These are phyloP conservation scores for Leptinotarsa lineolata DNA, from an alignment of 1,140 invertebrate genomes.

Conservation along the genomic window DNA sequence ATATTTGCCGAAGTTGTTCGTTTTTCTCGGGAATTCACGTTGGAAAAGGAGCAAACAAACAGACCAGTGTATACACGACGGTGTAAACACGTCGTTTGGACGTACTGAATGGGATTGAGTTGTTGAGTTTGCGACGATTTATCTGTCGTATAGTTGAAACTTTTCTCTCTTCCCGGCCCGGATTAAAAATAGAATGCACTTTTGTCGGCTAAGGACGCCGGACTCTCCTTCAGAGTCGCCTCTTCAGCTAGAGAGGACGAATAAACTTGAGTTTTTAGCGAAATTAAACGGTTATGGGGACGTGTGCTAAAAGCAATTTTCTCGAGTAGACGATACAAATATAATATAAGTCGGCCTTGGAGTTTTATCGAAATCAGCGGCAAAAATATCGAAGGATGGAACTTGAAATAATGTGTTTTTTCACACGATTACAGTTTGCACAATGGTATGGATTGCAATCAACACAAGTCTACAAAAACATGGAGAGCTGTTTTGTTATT, in stretches of 20 bases:
- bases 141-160: conserved; percentile 1
- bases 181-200: conserved; percentile 3
- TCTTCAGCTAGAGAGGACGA: not conserved
- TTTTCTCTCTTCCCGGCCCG: not conserved
- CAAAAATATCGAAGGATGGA: not conserved
- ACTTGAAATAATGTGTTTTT: too few species aligned
- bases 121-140: conserved; percentile 2
- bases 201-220: not conserved
- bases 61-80: conserved; percentile 7
- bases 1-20: not conserved
- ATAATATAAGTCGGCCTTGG: not conserved
- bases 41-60: conserved; percentile 3
- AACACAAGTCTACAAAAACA: too few species aligned
- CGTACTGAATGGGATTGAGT: conserved; percentile 5
- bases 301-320: not conserved
- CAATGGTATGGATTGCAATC: too few species aligned
- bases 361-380: not conserved
- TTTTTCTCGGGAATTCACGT: not conserved
- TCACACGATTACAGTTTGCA: too few species aligned
- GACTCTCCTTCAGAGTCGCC: not conserved
- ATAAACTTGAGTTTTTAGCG: not conserved
- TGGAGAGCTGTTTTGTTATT: too few species aligned
- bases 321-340: not conserved
- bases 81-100: not conserved
- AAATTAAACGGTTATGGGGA: not conserved